phyloP scores from a whole-genome alignment of 2,888 invertebrate genomes.

The Nowickia ferox region DNA sequence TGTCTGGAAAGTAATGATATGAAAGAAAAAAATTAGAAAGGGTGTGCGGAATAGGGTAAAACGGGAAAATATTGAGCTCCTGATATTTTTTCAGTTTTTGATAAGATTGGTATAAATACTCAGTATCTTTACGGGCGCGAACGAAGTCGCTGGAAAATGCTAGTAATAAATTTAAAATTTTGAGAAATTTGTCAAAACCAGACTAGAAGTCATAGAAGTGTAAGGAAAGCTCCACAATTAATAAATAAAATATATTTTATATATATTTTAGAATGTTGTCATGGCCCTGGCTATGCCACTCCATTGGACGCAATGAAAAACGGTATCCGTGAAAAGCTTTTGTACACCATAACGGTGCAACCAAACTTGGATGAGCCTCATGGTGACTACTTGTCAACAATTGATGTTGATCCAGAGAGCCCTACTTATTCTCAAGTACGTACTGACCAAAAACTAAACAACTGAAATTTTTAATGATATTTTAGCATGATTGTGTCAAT shows the following conservation, averaged over 20 bases:
- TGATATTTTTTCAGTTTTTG: too few species aligned
- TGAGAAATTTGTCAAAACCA: too few species aligned
- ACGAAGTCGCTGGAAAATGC: too few species aligned
- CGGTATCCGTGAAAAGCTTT: slow-evolving; percentile 92
- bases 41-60: too few species aligned
- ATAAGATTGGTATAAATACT: too few species aligned
- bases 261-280: slow-evolving; percentile 77
- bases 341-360: slow-evolving; percentile 95
- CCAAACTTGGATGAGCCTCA: slow-evolving; percentile 87
- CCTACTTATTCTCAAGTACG: slow-evolving; percentile 91
- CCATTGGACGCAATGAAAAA: slow-evolving; percentile 91
- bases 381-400: slow-evolving; percentile 94
- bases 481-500: neutral
- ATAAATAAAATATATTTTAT: slow-evolving; percentile 20
- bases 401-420: slow-evolving; percentile 95
- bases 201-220: too few species aligned
- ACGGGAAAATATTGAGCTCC: too few species aligned
- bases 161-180: too few species aligned
- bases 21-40: too few species aligned
- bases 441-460: neutral
- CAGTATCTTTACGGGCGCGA: too few species aligned
- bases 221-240: neutral
- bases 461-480: neutral
- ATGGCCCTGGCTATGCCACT: slow-evolving; percentile 90
- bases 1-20: too few species aligned